These are phyloP conservation scores for Falco columbarius DNA, from an alignment of 2,797 vertebrate genomes.

Conservation along the genomic window DNA sequence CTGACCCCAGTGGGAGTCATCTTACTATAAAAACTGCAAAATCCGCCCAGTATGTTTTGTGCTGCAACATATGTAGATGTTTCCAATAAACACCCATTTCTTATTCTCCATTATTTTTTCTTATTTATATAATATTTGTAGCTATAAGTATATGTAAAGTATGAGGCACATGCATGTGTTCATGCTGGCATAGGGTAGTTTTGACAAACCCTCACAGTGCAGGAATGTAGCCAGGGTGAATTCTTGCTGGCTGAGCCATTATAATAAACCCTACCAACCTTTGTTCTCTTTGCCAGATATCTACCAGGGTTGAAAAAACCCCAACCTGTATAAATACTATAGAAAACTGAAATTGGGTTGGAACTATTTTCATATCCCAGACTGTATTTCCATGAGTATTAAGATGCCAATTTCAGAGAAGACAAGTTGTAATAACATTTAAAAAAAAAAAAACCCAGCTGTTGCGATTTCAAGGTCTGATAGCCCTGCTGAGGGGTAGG, in stretches of 20 bases:
- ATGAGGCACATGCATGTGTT: neutral
- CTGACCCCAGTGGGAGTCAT: neutral
- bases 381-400: neutral
- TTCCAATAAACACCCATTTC: slow-evolving; percentile 20
- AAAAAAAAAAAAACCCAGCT: neutral
- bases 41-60: neutral
- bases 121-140: neutral
- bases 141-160: neutral
- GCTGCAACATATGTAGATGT: neutral
- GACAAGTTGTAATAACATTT: neutral
- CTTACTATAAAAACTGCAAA: neutral
- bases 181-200: neutral
- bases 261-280: slow-evolving; percentile 22
- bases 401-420: neutral
- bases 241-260: slow-evolving; percentile 39
- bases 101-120: neutral
- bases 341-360: neutral
- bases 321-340: neutral
- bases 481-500: neutral
- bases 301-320: neutral
- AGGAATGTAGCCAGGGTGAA: slow-evolving; percentile 20
- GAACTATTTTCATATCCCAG: neutral
- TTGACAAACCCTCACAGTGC: slow-evolving; percentile 18
- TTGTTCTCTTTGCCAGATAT: slow-evolving; percentile 24
- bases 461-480: neutral